Conservation (phyloP, 2,888 invertebrate species). For the Ceramica pisi region DNA sequence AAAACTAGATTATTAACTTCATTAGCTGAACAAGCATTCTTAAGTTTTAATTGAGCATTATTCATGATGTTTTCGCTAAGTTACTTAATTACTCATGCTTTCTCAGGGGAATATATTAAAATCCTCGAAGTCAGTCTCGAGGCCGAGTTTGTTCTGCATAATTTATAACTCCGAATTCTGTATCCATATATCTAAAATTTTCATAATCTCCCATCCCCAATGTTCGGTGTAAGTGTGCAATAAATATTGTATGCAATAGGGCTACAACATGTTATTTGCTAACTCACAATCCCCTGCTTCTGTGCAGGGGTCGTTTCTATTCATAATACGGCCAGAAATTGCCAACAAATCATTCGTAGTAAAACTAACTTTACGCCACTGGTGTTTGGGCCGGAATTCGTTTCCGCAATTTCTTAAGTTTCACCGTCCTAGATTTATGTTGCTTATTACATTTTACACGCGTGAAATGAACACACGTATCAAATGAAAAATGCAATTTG, state of each 20-base stretch:
- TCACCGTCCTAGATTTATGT: constrained; percentile 84
- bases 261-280: constrained; percentile 86
- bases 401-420: constrained; percentile 56
- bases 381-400: constrained; percentile 57
- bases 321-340: constrained; percentile 84
- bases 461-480: constrained; percentile 85
- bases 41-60: constrained; percentile 73
- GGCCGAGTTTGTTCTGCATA: constrained; percentile 62
- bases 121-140: constrained; percentile 62
- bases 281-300: constrained; percentile 80
- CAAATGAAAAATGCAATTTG: constrained; percentile 81
- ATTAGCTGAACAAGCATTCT: constrained; percentile 67
- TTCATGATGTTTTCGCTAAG: constrained; percentile 72
- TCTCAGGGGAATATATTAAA: constrained; percentile 65
- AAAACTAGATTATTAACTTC: constrained; percentile 70
- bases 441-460: constrained; percentile 88
- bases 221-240: constrained; percentile 78
- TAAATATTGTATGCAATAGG: constrained; percentile 87
- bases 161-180: constrained; percentile 73
- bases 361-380: constrained; percentile 72
- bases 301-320: constrained; percentile 82
- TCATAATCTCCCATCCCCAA: constrained; percentile 81
- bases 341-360: constrained; percentile 66
- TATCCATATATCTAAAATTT: constrained; percentile 73
- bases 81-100: constrained; percentile 69